Conservation (phyloP, 2,113 vertebrate species). For the Leptobrachium leishanense region DNA sequence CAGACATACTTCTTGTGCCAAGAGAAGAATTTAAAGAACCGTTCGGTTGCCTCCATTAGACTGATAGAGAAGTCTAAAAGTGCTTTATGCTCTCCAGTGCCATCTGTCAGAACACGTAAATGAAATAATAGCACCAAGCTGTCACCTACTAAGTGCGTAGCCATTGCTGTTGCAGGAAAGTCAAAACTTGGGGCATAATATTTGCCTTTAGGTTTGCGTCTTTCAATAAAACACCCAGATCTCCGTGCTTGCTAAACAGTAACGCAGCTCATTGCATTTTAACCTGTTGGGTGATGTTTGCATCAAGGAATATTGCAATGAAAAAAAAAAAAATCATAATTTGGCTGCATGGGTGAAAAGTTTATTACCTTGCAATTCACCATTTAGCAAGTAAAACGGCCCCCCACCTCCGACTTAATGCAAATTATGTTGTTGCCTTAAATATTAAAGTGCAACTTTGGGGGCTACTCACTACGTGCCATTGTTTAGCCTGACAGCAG, state of each 20-base stretch:
- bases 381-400: too few relatives aligned
- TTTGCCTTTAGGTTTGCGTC: slow-evolving; percentile 30
- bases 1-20: slow-evolving; percentile 84
- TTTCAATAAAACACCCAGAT: slow-evolving; percentile 30
- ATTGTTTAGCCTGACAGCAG: too few relatives aligned
- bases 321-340: too few relatives aligned
- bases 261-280: too few relatives aligned
- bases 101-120: slow-evolving; percentile 87
- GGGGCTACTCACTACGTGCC: too few relatives aligned
- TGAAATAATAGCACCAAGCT: slow-evolving; percentile 83
- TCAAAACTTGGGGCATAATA: slow-evolving; percentile 64
- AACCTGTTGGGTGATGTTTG: too few relatives aligned
- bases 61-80: slow-evolving; percentile 78
- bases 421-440: too few relatives aligned
- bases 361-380: too few relatives aligned
- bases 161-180: slow-evolving; percentile 74
- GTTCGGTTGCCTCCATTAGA: slow-evolving; percentile 83
- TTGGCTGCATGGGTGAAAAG: too few relatives aligned
- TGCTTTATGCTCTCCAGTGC: slow-evolving; percentile 75
- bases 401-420: too few relatives aligned
- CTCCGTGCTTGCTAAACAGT: background rate
- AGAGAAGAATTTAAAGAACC: slow-evolving; percentile 79
- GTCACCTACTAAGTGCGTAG: slow-evolving; percentile 69
- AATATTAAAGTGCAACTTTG: too few relatives aligned
- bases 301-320: too few relatives aligned